Evolutionary conservation across 1,140 invertebrate genomes (phyloP).

Genomic region (Neodiprion pinetum): DNA sequence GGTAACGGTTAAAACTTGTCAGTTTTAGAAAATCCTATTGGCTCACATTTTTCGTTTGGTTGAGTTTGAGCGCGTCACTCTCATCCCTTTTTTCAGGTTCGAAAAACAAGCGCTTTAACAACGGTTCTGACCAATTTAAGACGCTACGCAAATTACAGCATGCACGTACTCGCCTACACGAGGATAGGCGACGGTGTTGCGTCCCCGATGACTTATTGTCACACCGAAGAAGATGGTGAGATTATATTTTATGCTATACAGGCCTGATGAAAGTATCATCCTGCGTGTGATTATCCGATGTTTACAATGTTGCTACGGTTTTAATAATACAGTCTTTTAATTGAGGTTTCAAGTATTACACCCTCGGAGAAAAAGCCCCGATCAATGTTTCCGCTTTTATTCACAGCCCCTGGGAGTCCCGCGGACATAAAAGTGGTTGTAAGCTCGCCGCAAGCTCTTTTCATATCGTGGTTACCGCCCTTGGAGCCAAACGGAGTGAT

Average conservation of each 20-base stretch:
- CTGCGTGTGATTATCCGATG: too few species aligned
- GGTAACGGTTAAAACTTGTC: conserved; percentile 44
- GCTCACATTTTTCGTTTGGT: neutral
- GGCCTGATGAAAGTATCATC: neutral
- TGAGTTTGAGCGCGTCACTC: neutral
- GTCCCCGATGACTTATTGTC: conserved; percentile 74
- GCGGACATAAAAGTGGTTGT: conserved; percentile 83
- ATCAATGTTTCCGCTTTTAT: neutral
- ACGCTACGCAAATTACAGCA: conserved; percentile 86
- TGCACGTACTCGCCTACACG: conserved; percentile 84
- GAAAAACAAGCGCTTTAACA: conserved; percentile 73
- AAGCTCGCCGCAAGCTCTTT: conserved; percentile 74
- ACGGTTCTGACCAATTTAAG: conserved; percentile 72
- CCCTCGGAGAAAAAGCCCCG: too few species aligned
- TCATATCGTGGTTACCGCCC: conserved; percentile 83
- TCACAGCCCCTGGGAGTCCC: conserved; percentile 79
- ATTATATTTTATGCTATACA: conserved; percentile 30
- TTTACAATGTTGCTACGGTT: conserved; percentile 8
- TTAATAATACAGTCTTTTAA: conserved; percentile 4
- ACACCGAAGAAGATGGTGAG: conserved; percentile 84
- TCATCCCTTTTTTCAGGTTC: conserved; percentile 37
- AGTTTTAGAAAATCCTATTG: neutral
- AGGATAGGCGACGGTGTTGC: conserved; percentile 80
- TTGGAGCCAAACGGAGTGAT: conserved; percentile 79
- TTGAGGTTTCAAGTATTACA: neutral